Conservation (phyloP, 2,888 invertebrate species). For the Antheraea yamamai region DNA sequence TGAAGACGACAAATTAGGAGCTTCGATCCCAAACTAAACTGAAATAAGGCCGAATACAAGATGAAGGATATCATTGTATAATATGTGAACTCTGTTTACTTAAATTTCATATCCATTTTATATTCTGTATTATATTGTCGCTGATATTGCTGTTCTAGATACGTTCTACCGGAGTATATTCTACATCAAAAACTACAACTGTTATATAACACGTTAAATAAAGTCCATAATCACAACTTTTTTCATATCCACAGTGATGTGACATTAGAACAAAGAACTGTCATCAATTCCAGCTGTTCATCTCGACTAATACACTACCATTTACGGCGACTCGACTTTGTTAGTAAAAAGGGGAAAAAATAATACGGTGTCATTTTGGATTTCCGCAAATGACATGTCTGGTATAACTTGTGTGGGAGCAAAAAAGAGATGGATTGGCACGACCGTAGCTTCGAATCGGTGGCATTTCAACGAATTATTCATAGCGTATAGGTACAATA, state of each 20-base stretch:
- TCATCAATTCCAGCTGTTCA: conserved; percentile 16
- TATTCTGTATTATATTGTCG: neutral
- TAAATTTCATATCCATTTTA: neutral
- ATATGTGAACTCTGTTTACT: neutral
- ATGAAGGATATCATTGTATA: no score
- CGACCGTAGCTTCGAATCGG: neutral
- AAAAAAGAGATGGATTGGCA: neutral
- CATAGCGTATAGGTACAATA: neutral
- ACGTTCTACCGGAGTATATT: neutral
- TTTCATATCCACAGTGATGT: conserved; percentile 22
- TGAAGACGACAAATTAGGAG: neutral
- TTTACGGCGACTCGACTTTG: conserved; percentile 20
- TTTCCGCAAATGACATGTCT: conserved; percentile 28
- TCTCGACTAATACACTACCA: conserved; percentile 24
- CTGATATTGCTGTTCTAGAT: neutral
- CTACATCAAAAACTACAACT: neutral
- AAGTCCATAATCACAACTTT: neutral
- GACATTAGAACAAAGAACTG: conserved; percentile 26
- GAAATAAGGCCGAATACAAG: neutral
- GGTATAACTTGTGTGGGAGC: neutral
- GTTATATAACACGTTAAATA: neutral
- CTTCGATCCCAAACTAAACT: neutral
- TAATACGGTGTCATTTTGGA: conserved; percentile 20
- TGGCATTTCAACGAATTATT: neutral
- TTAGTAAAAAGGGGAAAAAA: conserved; percentile 16